A percentile compares a stretch with the other conserved stretches of the same genome.
Evolutionary conservation across 2,113 vertebrate genomes (phyloP).

Genomic region (Vidua macroura): DNA sequence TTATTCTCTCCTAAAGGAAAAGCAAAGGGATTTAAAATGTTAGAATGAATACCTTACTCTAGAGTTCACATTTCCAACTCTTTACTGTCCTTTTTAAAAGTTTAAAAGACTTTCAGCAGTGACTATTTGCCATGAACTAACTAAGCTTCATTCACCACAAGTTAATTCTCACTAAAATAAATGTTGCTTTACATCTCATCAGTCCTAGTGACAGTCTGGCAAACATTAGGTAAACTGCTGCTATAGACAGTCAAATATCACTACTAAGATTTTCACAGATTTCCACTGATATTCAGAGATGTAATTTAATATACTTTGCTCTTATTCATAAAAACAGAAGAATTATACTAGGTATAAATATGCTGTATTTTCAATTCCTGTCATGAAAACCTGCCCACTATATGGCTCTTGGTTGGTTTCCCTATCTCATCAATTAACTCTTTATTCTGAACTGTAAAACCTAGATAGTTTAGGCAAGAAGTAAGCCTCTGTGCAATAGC

Average conservation of each 20-base stretch:
- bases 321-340: neutral
- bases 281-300: neutral
- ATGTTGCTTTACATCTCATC: neutral
- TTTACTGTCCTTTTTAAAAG: neutral
- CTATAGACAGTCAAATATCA: neutral
- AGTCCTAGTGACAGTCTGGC: neutral
- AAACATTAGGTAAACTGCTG: neutral
- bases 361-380: neutral
- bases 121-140: neutral
- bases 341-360: neutral
- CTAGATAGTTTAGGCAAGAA: neutral
- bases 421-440: neutral
- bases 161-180: neutral
- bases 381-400: neutral
- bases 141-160: neutral
- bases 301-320: neutral
- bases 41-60: neutral
- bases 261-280: neutral
- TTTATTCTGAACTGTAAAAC: neutral
- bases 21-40: neutral
- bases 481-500: neutral
- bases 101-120: neutral
- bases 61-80: neutral
- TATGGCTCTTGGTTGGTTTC: neutral
- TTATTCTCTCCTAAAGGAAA: neutral